phyloP scores from a whole-genome alignment of 2,888 invertebrate genomes.

The Byasa hedistus region DNA sequence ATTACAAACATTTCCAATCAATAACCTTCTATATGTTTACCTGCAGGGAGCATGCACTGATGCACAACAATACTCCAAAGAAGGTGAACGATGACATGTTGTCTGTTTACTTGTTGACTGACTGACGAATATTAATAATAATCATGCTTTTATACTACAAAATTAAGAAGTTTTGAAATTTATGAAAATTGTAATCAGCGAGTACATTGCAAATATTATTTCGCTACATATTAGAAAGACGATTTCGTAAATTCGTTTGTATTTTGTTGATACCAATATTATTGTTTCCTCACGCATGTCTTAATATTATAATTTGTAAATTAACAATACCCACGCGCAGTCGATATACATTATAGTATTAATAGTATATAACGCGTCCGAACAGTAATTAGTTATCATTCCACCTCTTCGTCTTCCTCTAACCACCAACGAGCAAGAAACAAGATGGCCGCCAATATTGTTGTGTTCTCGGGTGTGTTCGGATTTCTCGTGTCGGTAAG shows the following conservation, averaged over 20 bases:
- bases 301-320: too few relatives aligned
- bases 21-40: background rate
- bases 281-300: background rate
- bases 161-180: background rate
- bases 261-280: background rate
- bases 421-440: background rate
- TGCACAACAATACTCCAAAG: background rate
- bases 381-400: too few relatives aligned
- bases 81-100: slow-evolving; percentile 2
- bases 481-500: background rate
- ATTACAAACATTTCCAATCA: background rate
- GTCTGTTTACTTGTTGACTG: slow-evolving; percentile 1
- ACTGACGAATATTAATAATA: background rate
- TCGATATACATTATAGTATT: too few relatives aligned
- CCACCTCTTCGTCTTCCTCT: background rate
- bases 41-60: slow-evolving; percentile 4
- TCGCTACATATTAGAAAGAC: background rate
- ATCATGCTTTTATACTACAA: background rate
- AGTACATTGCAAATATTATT: background rate
- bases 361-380: too few relatives aligned
- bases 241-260: background rate
- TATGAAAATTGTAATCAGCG: background rate
- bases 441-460: background rate
- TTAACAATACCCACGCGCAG: too few relatives aligned
- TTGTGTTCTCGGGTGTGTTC: background rate